Evolutionary conservation across 2,113 vertebrate genomes (phyloP), one percentile per base, ranked within the genome.

Genomic region (Callorhinus ursinus): DNA sequence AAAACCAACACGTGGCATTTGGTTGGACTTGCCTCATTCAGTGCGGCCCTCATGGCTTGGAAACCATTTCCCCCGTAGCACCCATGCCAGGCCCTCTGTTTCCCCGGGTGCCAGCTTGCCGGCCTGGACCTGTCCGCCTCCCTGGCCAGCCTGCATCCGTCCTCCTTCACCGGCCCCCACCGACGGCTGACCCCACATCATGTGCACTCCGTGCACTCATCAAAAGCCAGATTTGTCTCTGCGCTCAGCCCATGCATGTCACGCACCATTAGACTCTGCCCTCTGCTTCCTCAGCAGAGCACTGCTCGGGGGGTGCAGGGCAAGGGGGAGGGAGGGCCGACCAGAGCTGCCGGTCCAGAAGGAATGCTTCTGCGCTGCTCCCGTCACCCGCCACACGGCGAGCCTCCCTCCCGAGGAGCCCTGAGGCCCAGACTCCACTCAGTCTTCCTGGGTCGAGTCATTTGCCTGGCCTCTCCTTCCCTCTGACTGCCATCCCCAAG

Each of bases 201-300:
- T 1, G 0, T 16, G 67, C 14, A 42, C 15, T 74, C 82, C 31
- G 33, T 28, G 94, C 33, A n/a, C 83, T 93, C 39, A 59, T 42
- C 31, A 63, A 63, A 87, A 95, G 81, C 49, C 76, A 95, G 46
- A 46, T 46, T 19, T 84, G 80, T 36, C 33, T 91, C 46, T 69
- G 57, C 7, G 51, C 51, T 76, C 16, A 83, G 57, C 51, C 22
- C 18, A 7, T 6, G 36, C 36, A 26, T 3, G 5, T 4, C 49
- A 3, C 1, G 31, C 31, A 2, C 19, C 72, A 4, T 28, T 76
- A 59, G 61, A 74, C 89, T 71, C 65, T 82, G 88, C 36, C 74
- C 86, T 93, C 65, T 83, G 92, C 46, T 59, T 89, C 55, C 86
- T 95, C 90, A 80, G 86, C 92, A 94, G 67, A 61, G 28, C 39